Evolutionary conservation across 2,113 vertebrate species (phyloP), one percentile per base, ranked within the genome.

Genomic region (Platichthys stellatus): DNA sequence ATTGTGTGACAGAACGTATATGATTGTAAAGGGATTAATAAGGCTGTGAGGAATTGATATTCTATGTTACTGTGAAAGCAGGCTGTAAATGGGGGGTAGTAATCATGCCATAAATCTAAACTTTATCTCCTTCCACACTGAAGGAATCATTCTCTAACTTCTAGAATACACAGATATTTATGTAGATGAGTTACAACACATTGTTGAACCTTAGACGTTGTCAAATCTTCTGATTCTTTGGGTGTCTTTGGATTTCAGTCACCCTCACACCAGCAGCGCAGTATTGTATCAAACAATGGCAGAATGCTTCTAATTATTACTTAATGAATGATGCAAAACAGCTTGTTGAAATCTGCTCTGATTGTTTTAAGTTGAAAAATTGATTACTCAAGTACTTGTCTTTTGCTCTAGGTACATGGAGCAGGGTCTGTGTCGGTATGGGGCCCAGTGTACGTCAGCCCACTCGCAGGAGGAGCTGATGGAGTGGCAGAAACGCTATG

Each of bases 401-500:
- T 28, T 78, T 26, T 31, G 12, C 73, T 54, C 2, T 15, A 99
- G 98, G 93, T 99, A 96, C 94, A 91, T 99, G 93, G 98, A 99
- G 92, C 98, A 97, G 93, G 97, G 97, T 38, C 94, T 98, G 84
- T 99, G 98, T 93, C 95, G 98, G 89, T 99, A 99, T 20, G 97
- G 98, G 83, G 97, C 98, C 62, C 98, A 99, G 92, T 99, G 98
- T 90, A 99, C 97, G 54, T 99, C 97, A 66, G 98, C 98, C 85
- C 98, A 99, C 94, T 99, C 98, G 72, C 97, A 97, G 92, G 97
- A 98, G 72, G 98, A 99, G 91, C 94, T 99, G 86, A 96, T 97
- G 72, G 98, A 99, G 86, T 99, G 98, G 98, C 97, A 98, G 92
- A 97, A 96, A 61, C 95, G 98, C 62, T 99, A 99, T 0, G 97